These are phyloP conservation scores for Scyliorhinus canicula DNA, from an alignment of 2,797 vertebrate species.

Conservation along the genomic window DNA sequence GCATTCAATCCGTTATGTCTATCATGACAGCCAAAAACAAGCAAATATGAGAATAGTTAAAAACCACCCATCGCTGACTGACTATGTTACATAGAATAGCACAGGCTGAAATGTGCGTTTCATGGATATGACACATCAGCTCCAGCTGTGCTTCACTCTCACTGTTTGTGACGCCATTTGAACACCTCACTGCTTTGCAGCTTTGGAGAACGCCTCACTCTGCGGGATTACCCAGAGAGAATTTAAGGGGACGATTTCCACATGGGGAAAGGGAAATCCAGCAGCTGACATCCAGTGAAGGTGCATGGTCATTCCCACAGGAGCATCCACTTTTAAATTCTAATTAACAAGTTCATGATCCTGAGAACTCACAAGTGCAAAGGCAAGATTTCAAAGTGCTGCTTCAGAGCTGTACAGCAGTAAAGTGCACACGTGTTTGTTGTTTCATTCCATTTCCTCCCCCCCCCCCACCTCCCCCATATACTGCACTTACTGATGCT, in stretches of 20 bases:
- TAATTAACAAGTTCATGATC: background rate
- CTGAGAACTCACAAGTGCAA: background rate
- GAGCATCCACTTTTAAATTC: background rate
- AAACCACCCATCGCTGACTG: background rate
- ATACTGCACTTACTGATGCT: background rate
- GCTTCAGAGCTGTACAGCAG: background rate
- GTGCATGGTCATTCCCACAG: background rate
- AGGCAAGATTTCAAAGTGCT: background rate
- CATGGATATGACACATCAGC: background rate
- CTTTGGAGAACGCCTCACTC: background rate
- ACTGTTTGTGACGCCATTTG: background rate
- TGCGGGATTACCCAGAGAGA: background rate
- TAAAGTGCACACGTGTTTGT: background rate
- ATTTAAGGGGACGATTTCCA: background rate
- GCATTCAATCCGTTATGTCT: background rate
- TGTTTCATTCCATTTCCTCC: background rate
- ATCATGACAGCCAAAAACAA: background rate
- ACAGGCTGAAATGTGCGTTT: background rate
- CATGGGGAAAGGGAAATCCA: background rate
- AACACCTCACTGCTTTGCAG: background rate
- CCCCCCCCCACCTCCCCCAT: background rate
- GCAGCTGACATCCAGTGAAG: background rate
- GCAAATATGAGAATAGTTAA: background rate
- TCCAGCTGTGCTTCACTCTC: background rate
- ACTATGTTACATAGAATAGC: background rate